These are phyloP conservation scores for Poecile atricapillus DNA, from an alignment of 2,113 vertebrate species.

Conservation along the genomic window DNA sequence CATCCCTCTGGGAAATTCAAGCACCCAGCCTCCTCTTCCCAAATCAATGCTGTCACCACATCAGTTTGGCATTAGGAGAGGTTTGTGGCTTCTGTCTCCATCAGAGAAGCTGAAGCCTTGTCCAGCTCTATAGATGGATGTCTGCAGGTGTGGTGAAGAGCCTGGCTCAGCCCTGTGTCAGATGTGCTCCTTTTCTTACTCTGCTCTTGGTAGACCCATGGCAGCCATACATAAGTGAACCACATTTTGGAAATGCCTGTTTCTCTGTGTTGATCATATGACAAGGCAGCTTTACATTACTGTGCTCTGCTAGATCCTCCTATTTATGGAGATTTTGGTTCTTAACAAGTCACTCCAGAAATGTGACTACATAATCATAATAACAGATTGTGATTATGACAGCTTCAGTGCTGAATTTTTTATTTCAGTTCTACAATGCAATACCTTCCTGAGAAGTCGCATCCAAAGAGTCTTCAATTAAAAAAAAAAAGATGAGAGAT, in stretches of 20 bases:
- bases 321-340: not conserved
- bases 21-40: not conserved
- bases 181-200: not conserved
- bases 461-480: not conserved
- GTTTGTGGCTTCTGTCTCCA: not conserved
- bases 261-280: not conserved
- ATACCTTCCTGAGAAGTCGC: not conserved
- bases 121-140: rapidly evolving
- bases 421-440: not conserved
- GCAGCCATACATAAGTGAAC: not conserved
- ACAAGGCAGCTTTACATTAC: not conserved
- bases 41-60: not conserved
- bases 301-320: not conserved
- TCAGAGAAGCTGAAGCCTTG: not conserved
- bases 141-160: not conserved
- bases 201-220: not conserved
- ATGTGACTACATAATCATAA: not conserved
- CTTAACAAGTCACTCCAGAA: not conserved
- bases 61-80: not conserved
- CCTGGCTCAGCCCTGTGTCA: not conserved
- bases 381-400: not conserved
- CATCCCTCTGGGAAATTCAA: not conserved
- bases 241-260: not conserved
- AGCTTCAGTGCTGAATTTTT: not conserved
- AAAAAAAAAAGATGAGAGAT: not conserved